Evolutionary conservation across 2,797 vertebrate genomes (phyloP).

Genomic region (Mallotus villosus): DNA sequence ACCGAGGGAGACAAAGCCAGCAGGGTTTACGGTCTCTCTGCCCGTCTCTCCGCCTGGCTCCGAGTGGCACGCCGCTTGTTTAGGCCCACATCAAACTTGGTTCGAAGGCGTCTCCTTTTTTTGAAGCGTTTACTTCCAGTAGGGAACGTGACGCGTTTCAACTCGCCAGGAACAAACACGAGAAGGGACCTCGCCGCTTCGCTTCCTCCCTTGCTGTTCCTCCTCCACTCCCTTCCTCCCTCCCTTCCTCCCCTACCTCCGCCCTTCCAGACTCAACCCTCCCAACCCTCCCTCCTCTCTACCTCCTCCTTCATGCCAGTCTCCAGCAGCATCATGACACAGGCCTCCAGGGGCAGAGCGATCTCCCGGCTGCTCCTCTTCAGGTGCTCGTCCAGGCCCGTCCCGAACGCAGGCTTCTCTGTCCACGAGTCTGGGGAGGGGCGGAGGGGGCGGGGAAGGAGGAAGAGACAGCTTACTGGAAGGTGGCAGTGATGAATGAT

Average conservation of each 20-base stretch:
- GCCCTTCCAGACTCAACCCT: neutral
- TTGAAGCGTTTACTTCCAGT: neutral
- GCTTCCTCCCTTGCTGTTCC: neutral
- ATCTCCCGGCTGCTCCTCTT: slow-evolving; percentile 93
- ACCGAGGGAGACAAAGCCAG: neutral
- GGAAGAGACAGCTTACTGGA: neutral
- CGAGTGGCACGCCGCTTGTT: too few species aligned
- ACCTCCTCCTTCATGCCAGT: slow-evolving; percentile 99
- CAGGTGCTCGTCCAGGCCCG: slow-evolving; percentile 90
- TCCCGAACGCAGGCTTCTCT: slow-evolving; percentile 96
- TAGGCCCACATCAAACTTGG: slow-evolving; percentile 11
- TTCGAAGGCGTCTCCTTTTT: neutral
- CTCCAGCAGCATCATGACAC: slow-evolving; percentile 97
- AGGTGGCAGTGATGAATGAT: neutral
- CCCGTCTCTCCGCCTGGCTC: too few species aligned
- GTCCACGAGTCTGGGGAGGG: slow-evolving; percentile 88
- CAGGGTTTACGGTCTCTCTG: neutral
- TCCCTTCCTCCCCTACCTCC: neutral
- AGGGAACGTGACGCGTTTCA: neutral
- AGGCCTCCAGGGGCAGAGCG: slow-evolving; percentile 92
- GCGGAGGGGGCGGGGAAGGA: neutral
- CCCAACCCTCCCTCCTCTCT: slow-evolving; percentile 14
- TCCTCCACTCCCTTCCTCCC: neutral
- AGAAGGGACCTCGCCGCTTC: neutral
- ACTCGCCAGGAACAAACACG: neutral